Evolutionary conservation across 2,797 vertebrate genomes (phyloP), one percentile per base, ranked within the genome.

Genomic region (Phoxinus dragarum): DNA sequence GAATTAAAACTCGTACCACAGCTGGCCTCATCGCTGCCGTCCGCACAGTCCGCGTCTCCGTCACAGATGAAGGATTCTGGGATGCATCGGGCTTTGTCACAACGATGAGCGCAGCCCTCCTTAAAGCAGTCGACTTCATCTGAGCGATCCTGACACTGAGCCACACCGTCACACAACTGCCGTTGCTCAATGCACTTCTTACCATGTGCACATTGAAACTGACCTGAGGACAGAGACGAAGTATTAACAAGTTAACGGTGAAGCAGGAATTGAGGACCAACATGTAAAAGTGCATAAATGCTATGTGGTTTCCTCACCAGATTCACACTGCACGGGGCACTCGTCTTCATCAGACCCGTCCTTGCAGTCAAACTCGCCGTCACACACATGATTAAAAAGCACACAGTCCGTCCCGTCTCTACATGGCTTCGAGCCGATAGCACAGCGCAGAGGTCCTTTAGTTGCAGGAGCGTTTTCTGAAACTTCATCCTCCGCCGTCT

Each of bases 131-230:
- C 85, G 0, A 0, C 2, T 89, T 99, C 98, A 10, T 99, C 98
- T 0, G 98, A 99, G 66, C 93, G 94, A 1, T 99, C 97, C 0
- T 95, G 92, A 80, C 98, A 99, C 66, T 99, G 96, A 0, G 89
- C 80, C 1, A 94, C 88, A 0, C 97, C 97, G 0, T 99, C 97
- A 1, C 98, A 98, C 89, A 74, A 94, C 88, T 96, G 91, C 5
- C 56, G 91, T 8, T 89, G 89, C 31, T 92, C 31, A 0, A 98
- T 64, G 7, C 97, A 99, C 72, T 75, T 82, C 8, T 86, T 94
- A 61, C 95, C 94, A 0, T 94, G 96, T 0, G 85, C 87, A 14
- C 98, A 98, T 88, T 89, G 96, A 91, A 98, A 98, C 86, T 96
- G 91, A 11, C 91, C 98, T 98, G 86, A 8, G 67, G 0, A 6